Base-by-base conservation (phyloP, 2,113 vertebrate genomes). In the Labrus mixtus region DNA sequence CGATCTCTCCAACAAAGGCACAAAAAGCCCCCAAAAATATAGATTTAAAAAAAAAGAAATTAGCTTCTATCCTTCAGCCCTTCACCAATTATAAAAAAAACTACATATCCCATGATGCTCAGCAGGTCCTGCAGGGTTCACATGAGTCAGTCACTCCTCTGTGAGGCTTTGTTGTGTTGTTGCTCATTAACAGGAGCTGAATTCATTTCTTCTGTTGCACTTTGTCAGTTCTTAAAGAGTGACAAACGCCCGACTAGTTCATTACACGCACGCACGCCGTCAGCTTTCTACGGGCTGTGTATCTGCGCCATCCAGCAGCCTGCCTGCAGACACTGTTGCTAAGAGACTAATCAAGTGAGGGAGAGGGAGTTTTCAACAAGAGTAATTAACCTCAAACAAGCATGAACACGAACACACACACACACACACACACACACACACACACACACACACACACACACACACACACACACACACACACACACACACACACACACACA, bases 371-470 rank as follows among this genome's bases (percentile, higher is more conserved):
- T 75, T 65, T 76, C 11, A 13, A 81, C 77, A 72, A 78, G 68
- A 78, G 66, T 76, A 85, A 83, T 85, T 88, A 83, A 72, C 79
- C 70, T 83, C 61, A 3, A 73, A 79, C 71, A 79, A 45, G 54
- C 63, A 3, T 50, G 39, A 63, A 70, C 54, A 55, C 68, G 70
- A 65, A 73, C 54, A 60, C 68, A 68, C 3, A 71, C 55, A 60
- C 45, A 46, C n/a, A 60, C 43, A 13, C 12, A 17, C 6, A 25
- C 25, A 25, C 25, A 25, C 25, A 25, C 25, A 25, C 25, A 25
- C 25, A 25, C 25, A 60, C 68, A 68, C 3, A 71, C 55, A 60
- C 45, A 46, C n/a, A 60, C 43, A 13, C 12, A 17, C 6, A 25
- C 25, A 25, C 25, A 25, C 25, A 25, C 25, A 25, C 25, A 25